Conservation (phyloP, 2,797 vertebrate genomes). For the Pampus argenteus region DNA sequence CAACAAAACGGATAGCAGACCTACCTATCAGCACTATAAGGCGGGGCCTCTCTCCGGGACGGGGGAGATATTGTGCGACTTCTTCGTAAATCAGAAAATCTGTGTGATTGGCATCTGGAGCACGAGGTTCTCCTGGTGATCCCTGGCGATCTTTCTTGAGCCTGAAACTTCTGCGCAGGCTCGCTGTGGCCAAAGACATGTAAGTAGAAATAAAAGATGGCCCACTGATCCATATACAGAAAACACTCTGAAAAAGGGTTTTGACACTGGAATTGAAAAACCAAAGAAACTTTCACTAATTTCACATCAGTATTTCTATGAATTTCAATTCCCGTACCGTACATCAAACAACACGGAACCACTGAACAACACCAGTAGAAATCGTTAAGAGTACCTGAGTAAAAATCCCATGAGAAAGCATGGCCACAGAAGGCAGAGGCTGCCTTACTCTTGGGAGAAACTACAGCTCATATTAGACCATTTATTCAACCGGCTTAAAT, state of each 20-base stretch:
- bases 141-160: conserved; percentile 86
- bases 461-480: conserved; percentile 85
- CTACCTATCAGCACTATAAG: conserved; percentile 93
- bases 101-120: conserved; percentile 62
- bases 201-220: not conserved
- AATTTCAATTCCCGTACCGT: conserved; percentile 7
- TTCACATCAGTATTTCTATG: not conserved
- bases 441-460: conserved; percentile 85
- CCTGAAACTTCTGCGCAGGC: conserved; percentile 91
- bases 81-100: conserved; percentile 94
- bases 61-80: conserved; percentile 89
- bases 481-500: conserved; percentile 66
- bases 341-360: conserved; percentile 55
- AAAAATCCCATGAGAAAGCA: conserved; percentile 87
- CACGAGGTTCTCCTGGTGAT: conserved; percentile 78
- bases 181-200: conserved; percentile 79
- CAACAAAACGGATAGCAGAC: conserved; percentile 2
- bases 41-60: conserved; percentile 86
- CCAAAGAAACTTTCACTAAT: not conserved
- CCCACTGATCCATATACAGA: not conserved
- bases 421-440: conserved; percentile 84
- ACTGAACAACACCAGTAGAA: conserved; percentile 66
- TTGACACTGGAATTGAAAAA: conserved; percentile 2
- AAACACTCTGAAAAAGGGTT: not conserved
- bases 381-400: conserved; percentile 82